These are phyloP conservation scores for Steinernema hermaphroditum DNA, from an alignment of 2,888 invertebrate species.

Conservation along the genomic window DNA sequence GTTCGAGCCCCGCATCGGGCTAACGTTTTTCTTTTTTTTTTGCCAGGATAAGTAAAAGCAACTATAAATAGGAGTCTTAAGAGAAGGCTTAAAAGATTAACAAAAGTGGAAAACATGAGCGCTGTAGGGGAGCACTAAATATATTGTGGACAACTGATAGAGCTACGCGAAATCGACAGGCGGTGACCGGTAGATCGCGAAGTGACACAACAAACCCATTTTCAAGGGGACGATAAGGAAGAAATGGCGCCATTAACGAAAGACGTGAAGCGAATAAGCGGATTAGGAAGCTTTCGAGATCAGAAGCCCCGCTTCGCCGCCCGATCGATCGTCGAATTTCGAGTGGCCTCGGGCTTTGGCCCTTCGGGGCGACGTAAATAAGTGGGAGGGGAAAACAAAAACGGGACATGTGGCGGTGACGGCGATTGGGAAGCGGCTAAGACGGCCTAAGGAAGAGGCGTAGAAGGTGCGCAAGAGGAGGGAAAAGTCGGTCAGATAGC, in stretches of 20 bases:
- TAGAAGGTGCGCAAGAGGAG: not conserved
- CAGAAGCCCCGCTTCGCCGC: too few relatives aligned
- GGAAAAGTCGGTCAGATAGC: constrained; percentile 15
- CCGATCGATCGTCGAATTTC: not conserved
- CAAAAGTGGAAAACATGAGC: not conserved
- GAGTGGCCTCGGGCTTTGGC: not conserved
- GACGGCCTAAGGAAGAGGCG: too few relatives aligned
- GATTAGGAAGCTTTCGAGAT: not conserved
- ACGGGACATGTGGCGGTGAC: not conserved
- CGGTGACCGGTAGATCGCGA: too few relatives aligned
- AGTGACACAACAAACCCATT: not conserved
- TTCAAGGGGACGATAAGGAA: not conserved
- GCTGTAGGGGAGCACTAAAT: not conserved
- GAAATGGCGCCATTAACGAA: not conserved
- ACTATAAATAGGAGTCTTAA: not conserved
- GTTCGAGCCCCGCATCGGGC: constrained; percentile 43
- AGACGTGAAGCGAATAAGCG: not conserved
- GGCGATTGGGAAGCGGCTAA: too few relatives aligned
- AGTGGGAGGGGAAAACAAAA: not conserved
- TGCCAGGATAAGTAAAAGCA: too few relatives aligned
- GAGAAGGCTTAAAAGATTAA: not conserved
- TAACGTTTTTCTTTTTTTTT: not conserved
- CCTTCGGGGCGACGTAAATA: not conserved
- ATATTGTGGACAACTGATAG: too few relatives aligned
- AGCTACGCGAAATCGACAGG: too few relatives aligned